A percentile compares a stretch with the other conserved stretches of the same genome.
Evolutionary conservation across 2,797 vertebrate species (phyloP).

Genomic region (Oryzias dopingdopingensis): DNA sequence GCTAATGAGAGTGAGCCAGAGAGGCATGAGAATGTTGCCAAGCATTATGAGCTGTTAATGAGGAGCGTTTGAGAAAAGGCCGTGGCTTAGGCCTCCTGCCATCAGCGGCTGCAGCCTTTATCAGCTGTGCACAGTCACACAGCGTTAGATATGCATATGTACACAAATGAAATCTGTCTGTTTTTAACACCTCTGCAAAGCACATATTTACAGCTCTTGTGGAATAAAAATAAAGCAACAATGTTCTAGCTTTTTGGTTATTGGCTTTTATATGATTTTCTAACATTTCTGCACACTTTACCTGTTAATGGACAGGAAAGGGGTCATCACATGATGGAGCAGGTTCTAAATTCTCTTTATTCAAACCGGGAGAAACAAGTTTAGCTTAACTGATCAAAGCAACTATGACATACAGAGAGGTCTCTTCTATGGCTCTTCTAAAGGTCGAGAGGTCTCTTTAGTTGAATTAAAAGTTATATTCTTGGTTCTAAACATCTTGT

Average conservation of each 20-base stretch:
- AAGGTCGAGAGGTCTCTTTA: too few relatives aligned
- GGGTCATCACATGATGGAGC: too few relatives aligned
- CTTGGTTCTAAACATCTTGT: too few relatives aligned
- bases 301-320: too few relatives aligned
- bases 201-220: constrained; percentile 21
- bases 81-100: constrained; percentile 72
- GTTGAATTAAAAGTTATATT: too few relatives aligned
- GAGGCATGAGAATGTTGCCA: constrained; percentile 76
- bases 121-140: constrained; percentile 53
- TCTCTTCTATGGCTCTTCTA: too few relatives aligned
- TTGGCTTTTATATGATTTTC: constrained; percentile 83
- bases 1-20: constrained; percentile 88
- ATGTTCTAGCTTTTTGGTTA: constrained; percentile 75
- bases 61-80: constrained; percentile 84
- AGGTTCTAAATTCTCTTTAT: too few relatives aligned
- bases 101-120: constrained; percentile 50
- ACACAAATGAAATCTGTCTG: constrained; percentile 20
- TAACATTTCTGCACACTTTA: constrained; percentile 38
- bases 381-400: too few relatives aligned
- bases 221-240: constrained; percentile 63
- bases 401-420: too few relatives aligned
- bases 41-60: constrained; percentile 94
- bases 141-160: constrained; percentile 15
- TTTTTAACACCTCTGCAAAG: constrained; percentile 23
- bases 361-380: too few relatives aligned